Conservation (phyloP, 2,113 vertebrate species). For the Eulacestoma nigropectus region DNA sequence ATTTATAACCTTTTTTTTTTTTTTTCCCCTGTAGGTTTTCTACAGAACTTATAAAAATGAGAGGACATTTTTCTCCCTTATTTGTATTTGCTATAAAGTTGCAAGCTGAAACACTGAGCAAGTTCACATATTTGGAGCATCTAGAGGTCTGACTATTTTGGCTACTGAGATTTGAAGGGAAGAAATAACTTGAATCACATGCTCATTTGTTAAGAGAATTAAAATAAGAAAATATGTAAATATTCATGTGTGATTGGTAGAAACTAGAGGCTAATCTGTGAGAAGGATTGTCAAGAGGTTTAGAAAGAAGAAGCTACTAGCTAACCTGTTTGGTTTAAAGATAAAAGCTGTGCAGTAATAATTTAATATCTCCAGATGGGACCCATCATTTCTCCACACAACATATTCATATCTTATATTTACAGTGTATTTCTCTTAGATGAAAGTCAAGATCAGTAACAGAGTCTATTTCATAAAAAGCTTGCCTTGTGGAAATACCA, state of each 20-base stretch:
- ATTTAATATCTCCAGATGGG: not conserved
- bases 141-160: constrained; percentile 36
- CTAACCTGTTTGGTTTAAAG: not conserved
- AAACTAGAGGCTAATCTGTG: not conserved
- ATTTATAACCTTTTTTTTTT: not conserved
- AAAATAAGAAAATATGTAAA: not conserved
- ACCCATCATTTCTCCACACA: not conserved
- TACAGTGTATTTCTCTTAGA: not conserved
- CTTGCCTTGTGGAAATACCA: not conserved
- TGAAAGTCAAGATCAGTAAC: not conserved
- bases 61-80: not conserved
- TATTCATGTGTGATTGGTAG: not conserved
- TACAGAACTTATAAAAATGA: constrained; percentile 13
- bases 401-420: not conserved
- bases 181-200: constrained; percentile 5
- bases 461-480: not conserved
- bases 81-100: constrained; percentile 40
- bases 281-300: not conserved
- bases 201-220: constrained; percentile 2
- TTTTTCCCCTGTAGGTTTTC: not conserved
- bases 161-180: not conserved
- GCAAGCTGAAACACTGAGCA: constrained; percentile 37
- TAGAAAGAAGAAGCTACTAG: constrained; percentile 1
- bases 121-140: constrained; percentile 1
- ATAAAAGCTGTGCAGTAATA: not conserved